Conservation (phyloP, 2,888 invertebrate genomes). For the Chromoteleia sp. region DNA sequence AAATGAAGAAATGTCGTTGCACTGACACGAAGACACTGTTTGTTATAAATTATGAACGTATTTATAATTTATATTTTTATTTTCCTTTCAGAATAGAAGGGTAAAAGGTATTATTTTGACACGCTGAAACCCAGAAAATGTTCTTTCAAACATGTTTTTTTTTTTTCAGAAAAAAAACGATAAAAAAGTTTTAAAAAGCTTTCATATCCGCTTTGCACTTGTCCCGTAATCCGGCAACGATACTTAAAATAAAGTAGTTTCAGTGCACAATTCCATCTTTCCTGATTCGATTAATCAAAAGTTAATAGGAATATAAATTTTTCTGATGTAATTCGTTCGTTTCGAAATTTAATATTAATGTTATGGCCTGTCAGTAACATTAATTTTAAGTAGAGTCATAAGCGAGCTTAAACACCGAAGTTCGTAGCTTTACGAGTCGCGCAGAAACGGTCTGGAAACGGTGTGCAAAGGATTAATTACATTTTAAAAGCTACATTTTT, state of each 20-base stretch:
- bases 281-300: background rate
- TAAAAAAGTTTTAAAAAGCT: background rate
- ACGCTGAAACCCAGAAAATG: background rate
- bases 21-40: too few relatives aligned
- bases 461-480: constrained; percentile 42
- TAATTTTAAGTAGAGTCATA: constrained; percentile 38
- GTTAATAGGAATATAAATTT: constrained; percentile 15
- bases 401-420: constrained; percentile 37
- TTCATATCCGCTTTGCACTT: background rate
- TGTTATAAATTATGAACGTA: too few relatives aligned
- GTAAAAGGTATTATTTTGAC: too few relatives aligned
- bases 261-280: background rate
- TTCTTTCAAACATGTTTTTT: background rate
- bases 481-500: constrained; percentile 29
- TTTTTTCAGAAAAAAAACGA: too few relatives aligned
- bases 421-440: constrained; percentile 34
- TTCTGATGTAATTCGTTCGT: constrained; percentile 2
- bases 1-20: too few relatives aligned
- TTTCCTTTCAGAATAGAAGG: too few relatives aligned
- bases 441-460: constrained; percentile 13
- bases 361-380: constrained; percentile 29
- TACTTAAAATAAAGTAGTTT: background rate
- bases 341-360: constrained; percentile 32
- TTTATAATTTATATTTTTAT: background rate
- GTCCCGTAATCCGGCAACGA: too few relatives aligned